These are phyloP conservation scores for Drosophila nr. perissopoda DNA, from an alignment of 2,888 invertebrate genomes.

Conservation along the genomic window DNA sequence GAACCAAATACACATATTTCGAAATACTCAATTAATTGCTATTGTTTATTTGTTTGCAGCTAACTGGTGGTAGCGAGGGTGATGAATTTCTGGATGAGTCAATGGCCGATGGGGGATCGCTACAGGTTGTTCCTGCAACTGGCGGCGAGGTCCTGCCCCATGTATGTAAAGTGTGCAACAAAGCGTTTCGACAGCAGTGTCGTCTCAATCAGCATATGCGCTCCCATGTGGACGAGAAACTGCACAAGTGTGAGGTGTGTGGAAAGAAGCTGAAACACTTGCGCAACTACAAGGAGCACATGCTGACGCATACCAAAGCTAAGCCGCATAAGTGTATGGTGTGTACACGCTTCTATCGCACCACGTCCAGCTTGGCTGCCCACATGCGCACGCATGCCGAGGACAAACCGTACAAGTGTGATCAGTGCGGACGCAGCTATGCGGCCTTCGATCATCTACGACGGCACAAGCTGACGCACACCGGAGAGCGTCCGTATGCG, in stretches of 20 bases:
- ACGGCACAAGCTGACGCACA: slow-evolving; percentile 68
- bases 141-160: slow-evolving; percentile 47
- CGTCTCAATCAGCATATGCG: slow-evolving; percentile 83
- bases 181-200: slow-evolving; percentile 66
- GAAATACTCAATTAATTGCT: background rate
- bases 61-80: slow-evolving; percentile 48
- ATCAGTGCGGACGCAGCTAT: slow-evolving; percentile 66
- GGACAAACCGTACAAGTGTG: slow-evolving; percentile 83
- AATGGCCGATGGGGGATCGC: slow-evolving; percentile 7
- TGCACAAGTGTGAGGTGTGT: slow-evolving; percentile 83
- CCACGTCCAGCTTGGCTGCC: slow-evolving; percentile 68
- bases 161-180: slow-evolving; percentile 56
- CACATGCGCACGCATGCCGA: slow-evolving; percentile 71
- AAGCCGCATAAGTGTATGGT: slow-evolving; percentile 67
- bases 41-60: slow-evolving; percentile 4
- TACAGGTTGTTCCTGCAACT: background rate
- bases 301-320: slow-evolving; percentile 81
- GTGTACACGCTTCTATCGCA: slow-evolving; percentile 64
- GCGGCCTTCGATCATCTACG: slow-evolving; percentile 65
- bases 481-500: slow-evolving; percentile 66
- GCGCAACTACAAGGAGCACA: slow-evolving; percentile 84
- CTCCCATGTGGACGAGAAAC: slow-evolving; percentile 83
- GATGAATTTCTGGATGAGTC: slow-evolving; percentile 44
- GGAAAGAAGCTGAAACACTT: slow-evolving; percentile 84
- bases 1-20: background rate